Conservation (phyloP, 2,888 invertebrate species). For the Eubasilissa splendida region DNA sequence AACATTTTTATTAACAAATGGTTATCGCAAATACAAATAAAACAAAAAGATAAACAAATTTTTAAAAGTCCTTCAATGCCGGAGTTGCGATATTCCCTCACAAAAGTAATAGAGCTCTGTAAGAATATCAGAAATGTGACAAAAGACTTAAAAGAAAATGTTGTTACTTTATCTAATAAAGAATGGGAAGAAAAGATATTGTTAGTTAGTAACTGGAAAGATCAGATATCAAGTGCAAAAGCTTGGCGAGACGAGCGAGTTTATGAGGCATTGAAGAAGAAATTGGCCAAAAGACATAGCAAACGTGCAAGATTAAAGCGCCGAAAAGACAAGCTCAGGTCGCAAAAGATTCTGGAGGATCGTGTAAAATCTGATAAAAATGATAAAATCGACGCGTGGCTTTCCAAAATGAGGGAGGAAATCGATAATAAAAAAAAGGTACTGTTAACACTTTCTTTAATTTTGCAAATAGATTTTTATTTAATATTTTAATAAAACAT, state of each 20-base stretch:
- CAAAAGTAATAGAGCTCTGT: slow-evolving; percentile 60
- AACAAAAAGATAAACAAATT: background rate
- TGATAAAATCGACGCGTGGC: slow-evolving; percentile 77
- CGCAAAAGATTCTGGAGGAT: slow-evolving; percentile 65
- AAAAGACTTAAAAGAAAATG: slow-evolving; percentile 66
- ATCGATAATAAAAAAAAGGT: slow-evolving; percentile 76
- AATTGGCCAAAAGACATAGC: slow-evolving; percentile 67
- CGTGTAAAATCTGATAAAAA: slow-evolving; percentile 71
- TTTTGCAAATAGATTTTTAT: too few relatives aligned
- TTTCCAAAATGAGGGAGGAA: slow-evolving; percentile 76
- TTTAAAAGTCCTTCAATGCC: slow-evolving; percentile 3
- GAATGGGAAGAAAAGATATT: slow-evolving; percentile 74
- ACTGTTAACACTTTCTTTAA: slow-evolving; percentile 31
- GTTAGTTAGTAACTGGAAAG: slow-evolving; percentile 59
- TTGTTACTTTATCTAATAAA: slow-evolving; percentile 67
- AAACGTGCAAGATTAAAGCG: slow-evolving; percentile 70
- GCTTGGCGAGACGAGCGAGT: slow-evolving; percentile 66
- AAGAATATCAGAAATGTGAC: slow-evolving; percentile 65
- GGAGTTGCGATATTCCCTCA: slow-evolving; percentile 25
- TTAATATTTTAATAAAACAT: too few relatives aligned
- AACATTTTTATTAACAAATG: slow-evolving; percentile 39
- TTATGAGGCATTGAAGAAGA: slow-evolving; percentile 66
- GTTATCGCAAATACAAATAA: slow-evolving; percentile 21
- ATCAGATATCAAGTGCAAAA: slow-evolving; percentile 66
- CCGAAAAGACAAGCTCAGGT: slow-evolving; percentile 64